These are phyloP conservation scores for Aleadryas rufinucha DNA, from an alignment of 2,113 vertebrate species.

Conservation along the genomic window DNA sequence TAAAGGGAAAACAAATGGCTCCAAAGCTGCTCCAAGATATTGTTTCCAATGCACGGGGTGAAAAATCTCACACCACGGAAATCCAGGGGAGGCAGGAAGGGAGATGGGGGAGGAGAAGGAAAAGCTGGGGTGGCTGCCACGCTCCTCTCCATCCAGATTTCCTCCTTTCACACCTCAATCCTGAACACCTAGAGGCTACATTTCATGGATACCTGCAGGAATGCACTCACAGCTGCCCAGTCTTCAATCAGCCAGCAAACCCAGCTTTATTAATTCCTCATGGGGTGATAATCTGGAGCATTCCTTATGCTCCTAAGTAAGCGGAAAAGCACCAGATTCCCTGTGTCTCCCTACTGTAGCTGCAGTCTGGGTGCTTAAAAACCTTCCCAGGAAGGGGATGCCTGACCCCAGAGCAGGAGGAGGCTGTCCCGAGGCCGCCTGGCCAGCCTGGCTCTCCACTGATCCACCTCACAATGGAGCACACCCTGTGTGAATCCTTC, in stretches of 20 bases:
- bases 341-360: accelerated
- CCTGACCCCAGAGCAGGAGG: not conserved
- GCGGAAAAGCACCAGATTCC: not conserved
- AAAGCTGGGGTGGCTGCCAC: not conserved
- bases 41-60: not conserved
- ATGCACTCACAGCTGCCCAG: not conserved
- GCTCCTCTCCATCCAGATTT: not conserved
- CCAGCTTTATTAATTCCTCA: not conserved
- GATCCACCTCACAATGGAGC: accelerated
- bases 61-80: not conserved
- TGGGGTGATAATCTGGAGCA: not conserved
- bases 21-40: not conserved
- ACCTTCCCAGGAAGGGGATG: not conserved
- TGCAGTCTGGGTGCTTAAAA: not conserved
- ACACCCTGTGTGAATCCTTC: not conserved
- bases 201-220: not conserved
- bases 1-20: slow-evolving; percentile 11
- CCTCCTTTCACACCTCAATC: not conserved
- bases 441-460: not conserved
- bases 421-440: accelerated
- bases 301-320: not conserved
- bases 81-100: not conserved
- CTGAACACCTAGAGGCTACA: not conserved
- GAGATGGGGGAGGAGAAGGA: not conserved
- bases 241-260: not conserved